phyloP scores from a whole-genome alignment of 2,113 vertebrate species.

The Pampusana beccarii region DNA sequence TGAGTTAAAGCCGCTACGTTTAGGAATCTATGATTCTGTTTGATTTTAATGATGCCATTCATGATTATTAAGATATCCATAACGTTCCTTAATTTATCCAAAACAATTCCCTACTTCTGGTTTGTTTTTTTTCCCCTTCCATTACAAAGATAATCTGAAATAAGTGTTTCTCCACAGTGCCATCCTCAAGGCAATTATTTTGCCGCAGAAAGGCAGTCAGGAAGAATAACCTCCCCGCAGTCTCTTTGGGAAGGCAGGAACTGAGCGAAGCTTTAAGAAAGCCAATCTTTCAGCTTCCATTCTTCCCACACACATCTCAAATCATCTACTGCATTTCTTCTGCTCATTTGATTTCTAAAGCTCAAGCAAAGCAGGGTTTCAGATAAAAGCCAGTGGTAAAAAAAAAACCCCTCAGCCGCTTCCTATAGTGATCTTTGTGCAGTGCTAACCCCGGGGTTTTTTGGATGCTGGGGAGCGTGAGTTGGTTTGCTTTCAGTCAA shows the following conservation, averaged over 20 bases:
- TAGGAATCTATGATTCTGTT: background rate
- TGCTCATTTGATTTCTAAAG: constrained; percentile 68
- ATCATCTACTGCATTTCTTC: constrained; percentile 64
- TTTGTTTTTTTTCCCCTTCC: background rate
- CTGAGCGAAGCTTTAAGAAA: constrained; percentile 40
- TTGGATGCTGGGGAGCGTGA: background rate
- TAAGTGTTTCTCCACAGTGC: background rate
- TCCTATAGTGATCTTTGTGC: constrained; percentile 58
- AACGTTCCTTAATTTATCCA: background rate
- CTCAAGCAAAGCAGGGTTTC: constrained; percentile 35
- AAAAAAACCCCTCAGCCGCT: background rate
- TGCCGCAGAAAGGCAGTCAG: constrained; percentile 23
- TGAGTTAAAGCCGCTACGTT: background rate
- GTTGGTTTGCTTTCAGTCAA: constrained; percentile 3
- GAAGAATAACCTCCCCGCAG: background rate
- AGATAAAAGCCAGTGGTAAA: constrained; percentile 47
- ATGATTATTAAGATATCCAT: background rate
- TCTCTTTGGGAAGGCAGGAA: constrained; percentile 51
- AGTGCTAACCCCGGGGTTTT: constrained; percentile 36
- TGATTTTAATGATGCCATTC: background rate
- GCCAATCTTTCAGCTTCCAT: constrained; percentile 55
- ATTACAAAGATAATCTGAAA: background rate
- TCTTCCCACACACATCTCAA: constrained; percentile 61
- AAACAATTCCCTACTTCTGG: background rate
- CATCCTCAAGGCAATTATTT: constrained; percentile 5